phyloP scores from a whole-genome alignment of 2,797 vertebrate species.

The Nannoperca australis region DNA sequence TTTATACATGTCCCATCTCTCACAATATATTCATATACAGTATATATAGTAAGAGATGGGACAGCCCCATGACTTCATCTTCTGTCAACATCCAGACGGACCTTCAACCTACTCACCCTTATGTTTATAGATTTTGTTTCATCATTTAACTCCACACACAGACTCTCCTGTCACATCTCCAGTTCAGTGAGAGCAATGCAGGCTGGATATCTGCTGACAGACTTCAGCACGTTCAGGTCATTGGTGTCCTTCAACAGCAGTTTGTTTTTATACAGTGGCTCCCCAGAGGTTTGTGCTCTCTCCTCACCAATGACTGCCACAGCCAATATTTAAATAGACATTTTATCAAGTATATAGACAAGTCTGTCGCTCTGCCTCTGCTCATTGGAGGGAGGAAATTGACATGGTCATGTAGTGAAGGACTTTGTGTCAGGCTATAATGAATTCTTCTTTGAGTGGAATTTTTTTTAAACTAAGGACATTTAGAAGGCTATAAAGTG shows the following conservation, averaged over 20 bases:
- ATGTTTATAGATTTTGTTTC: slow-evolving; percentile 33
- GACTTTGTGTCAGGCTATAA: slow-evolving; percentile 25
- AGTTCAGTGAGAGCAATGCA: slow-evolving; percentile 7
- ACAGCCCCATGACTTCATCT: slow-evolving; percentile 2
- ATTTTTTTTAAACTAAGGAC: slow-evolving; percentile 28
- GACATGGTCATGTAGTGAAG: slow-evolving; percentile 23
- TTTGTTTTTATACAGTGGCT: slow-evolving; percentile 46
- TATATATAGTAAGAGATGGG: background rate
- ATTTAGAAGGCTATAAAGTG: background rate
- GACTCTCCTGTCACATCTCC: slow-evolving; percentile 23
- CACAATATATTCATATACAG: too few relatives aligned
- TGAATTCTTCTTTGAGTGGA: slow-evolving; percentile 17
- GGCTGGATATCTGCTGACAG: slow-evolving; percentile 55
- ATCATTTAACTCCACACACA: slow-evolving; percentile 11
- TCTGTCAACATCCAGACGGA: slow-evolving; percentile 21
- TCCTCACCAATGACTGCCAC: slow-evolving; percentile 35
- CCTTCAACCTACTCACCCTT: slow-evolving; percentile 3
- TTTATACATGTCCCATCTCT: too few relatives aligned
- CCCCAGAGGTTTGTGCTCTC: slow-evolving; percentile 42
- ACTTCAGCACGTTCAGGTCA: slow-evolving; percentile 44
- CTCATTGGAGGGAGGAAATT: slow-evolving; percentile 31
- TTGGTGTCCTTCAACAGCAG: slow-evolving; percentile 40
- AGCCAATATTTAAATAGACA: slow-evolving; percentile 51
- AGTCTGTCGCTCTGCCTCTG: slow-evolving; percentile 25
- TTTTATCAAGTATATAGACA: slow-evolving; percentile 59